Base-by-base conservation (phyloP, 2,888 invertebrate species). In the Elysia crispata region DNA sequence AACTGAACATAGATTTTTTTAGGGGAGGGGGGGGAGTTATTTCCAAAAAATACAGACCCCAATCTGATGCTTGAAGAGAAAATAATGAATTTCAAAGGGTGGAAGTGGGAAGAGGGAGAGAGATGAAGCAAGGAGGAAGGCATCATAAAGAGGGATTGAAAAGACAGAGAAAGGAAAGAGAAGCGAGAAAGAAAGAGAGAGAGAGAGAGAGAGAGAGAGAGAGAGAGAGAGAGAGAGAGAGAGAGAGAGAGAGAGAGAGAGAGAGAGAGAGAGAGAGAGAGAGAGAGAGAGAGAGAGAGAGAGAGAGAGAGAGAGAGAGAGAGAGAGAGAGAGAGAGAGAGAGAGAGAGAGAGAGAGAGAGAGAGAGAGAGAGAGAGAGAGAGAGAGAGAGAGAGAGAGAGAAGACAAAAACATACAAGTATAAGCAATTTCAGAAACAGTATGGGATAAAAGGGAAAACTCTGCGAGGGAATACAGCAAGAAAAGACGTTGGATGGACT, bases 301-400 rank as follows among this genome's bases (percentile, higher is more conserved):
- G 54, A 54, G 54, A 54, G 54, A 54, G 54, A 54, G 54, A 54
- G 54, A 54, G 54, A 54, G 54, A 54, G 54, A 54, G 54, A 54
- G 54, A 54, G 54, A 54, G 54, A 54, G 54, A 54, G 54, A 76
- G 54, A 15, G 60, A 60, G 60, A 60, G 20, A n/a, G n/a, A 23
- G 49, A 70, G 33, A 33, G 49, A 70, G n/a, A 49, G 41, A 28
- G 57, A 57, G 57, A 30, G 28, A 28, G 50, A 28, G 57, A 57
- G 28, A 30, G 25, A 31, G n/a, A n/a, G 50, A n/a, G 18, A 31
- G 50, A 33, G 41, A 33, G 25, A 50, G 54, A 54, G 30, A n/a
- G 30, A 74, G 74, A 54, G 57, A 54, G 57, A 54, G 57, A 74
- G 57, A 54, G 50, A 74, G 74, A 74, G 25, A 54, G 57, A 54